These are phyloP conservation scores for Pandion haliaetus DNA, from an alignment of 2,113 vertebrate species.

Conservation along the genomic window DNA sequence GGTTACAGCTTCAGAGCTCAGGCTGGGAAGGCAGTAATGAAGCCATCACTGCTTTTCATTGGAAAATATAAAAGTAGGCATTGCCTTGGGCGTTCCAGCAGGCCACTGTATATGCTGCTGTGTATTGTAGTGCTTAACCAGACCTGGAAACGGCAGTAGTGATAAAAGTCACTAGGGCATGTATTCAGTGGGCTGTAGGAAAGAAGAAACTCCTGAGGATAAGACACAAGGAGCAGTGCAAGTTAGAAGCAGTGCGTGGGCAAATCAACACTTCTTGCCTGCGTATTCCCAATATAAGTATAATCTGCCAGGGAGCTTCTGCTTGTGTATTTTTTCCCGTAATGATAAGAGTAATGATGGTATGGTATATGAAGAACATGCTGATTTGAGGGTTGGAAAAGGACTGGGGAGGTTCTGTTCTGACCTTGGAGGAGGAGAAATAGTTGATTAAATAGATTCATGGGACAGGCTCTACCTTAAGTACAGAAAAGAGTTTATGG, in stretches of 20 bases:
- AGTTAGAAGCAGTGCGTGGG: neutral
- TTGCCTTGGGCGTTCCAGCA: neutral
- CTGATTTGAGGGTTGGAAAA: neutral
- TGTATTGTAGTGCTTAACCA: neutral
- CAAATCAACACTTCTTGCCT: neutral
- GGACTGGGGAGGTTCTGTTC: neutral
- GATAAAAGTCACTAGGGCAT: neutral
- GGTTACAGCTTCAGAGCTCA: neutral
- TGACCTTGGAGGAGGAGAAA: neutral
- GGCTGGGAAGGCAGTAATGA: neutral
- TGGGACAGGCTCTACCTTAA: neutral
- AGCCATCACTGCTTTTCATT: neutral
- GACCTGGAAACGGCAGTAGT: neutral
- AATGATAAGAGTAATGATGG: neutral
- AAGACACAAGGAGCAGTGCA: neutral
- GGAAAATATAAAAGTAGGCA: neutral
- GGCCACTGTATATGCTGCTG: neutral
- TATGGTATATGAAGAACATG: neutral
- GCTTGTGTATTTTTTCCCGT: neutral
- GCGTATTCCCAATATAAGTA: neutral
- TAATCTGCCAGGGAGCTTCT: conserved; percentile 19
- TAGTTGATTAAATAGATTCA: neutral
- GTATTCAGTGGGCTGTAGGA: neutral
- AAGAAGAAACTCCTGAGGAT: neutral
- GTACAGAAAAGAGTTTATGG: neutral